These are phyloP conservation scores for Cryptocheilus praepositus DNA, from an alignment of 2,888 invertebrate genomes.

Conservation along the genomic window DNA sequence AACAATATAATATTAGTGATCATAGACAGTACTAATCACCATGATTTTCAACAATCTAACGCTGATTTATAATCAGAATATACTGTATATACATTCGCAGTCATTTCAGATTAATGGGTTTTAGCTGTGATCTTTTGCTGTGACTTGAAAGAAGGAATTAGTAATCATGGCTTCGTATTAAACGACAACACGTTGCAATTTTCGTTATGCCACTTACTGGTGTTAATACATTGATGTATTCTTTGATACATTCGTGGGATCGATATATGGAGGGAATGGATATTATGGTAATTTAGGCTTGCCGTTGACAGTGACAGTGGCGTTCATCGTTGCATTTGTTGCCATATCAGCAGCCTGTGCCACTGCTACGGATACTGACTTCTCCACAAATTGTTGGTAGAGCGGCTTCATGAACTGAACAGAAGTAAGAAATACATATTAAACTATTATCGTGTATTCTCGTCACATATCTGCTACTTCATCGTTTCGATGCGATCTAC, in stretches of 20 bases:
- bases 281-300: slow-evolving; percentile 81
- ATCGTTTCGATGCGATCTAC: too few relatives aligned
- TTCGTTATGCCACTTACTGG: slow-evolving; percentile 54
- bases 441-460: slow-evolving; percentile 13
- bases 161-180: slow-evolving; percentile 40
- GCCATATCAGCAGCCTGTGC: slow-evolving; percentile 85
- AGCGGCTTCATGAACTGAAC: slow-evolving; percentile 88
- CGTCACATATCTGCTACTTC: neutral
- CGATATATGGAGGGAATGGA: slow-evolving; percentile 50
- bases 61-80: slow-evolving; percentile 68
- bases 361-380: slow-evolving; percentile 88
- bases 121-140: slow-evolving; percentile 27
- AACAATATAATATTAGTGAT: slow-evolving; percentile 63
- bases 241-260: slow-evolving; percentile 40
- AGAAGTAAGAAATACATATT: slow-evolving; percentile 44
- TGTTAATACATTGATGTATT: slow-evolving; percentile 45
- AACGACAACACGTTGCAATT: slow-evolving; percentile 40
- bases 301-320: slow-evolving; percentile 76
- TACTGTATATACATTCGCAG: slow-evolving; percentile 69
- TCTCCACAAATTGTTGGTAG: slow-evolving; percentile 88
- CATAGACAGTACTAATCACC: slow-evolving; percentile 61
- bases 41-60: slow-evolving; percentile 68
- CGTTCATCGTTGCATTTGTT: slow-evolving; percentile 76
- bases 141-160: slow-evolving; percentile 37
- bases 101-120: slow-evolving; percentile 43